Conservation (phyloP, 2,888 invertebrate genomes). For the Stomorhina lunata region DNA sequence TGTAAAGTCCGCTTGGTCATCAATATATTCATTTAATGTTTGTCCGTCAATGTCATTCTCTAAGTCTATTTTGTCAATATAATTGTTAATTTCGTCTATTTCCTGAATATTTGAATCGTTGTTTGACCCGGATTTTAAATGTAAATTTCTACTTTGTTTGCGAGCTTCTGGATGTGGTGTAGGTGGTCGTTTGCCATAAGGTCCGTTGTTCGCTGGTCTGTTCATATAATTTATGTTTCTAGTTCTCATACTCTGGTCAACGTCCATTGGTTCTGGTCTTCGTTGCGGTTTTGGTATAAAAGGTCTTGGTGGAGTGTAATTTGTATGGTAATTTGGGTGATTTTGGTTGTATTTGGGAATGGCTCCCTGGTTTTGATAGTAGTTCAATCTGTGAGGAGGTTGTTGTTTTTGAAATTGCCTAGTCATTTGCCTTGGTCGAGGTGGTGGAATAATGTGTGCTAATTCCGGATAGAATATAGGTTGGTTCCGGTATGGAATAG, state of each 20-base stretch:
- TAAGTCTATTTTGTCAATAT: not conserved
- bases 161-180: constrained; percentile 6
- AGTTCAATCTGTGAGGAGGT: not conserved
- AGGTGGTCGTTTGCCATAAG: not conserved
- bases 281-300: not conserved
- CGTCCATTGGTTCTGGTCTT: constrained; percentile 11
- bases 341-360: not conserved
- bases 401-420: not conserved
- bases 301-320: not conserved
- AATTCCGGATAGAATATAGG: not conserved
- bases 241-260: not conserved
- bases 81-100: not conserved
- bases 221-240: constrained; percentile 4
- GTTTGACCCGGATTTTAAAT: not conserved
- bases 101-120: not conserved
- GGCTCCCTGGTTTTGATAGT: not conserved
- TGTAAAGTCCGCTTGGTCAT: not conserved
- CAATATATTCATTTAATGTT: not conserved
- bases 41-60: not conserved
- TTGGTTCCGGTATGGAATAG: not conserved
- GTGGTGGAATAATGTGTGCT: not conserved
- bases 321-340: too few relatives aligned
- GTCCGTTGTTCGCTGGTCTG: not conserved
- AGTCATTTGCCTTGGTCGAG: not conserved
- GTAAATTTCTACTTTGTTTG: not conserved